Percentiles rank a stretch among this genome's conserved stretches.
Evolutionary conservation across 1,140 invertebrate genomes (phyloP).

Genomic region (Sycobia sp.): DNA sequence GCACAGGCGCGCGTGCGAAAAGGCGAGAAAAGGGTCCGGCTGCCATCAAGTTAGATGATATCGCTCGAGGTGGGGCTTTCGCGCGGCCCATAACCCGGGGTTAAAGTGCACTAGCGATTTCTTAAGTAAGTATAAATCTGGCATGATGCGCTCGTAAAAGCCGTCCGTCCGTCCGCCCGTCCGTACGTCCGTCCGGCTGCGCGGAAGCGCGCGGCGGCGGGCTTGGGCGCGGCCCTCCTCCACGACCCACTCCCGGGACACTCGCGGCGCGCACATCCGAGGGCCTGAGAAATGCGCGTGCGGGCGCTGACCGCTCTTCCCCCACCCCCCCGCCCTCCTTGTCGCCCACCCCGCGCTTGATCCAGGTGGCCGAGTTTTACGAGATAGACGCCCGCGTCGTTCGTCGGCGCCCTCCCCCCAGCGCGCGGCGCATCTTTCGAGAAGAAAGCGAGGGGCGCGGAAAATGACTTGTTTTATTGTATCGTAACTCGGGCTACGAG

Average conservation of each 20-base stretch:
- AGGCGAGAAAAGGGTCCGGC: constrained; percentile 18
- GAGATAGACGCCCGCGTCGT: constrained; percentile 33
- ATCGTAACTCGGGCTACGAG: constrained; percentile 42
- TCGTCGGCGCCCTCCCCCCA: not conserved
- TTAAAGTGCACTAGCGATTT: constrained; percentile 44
- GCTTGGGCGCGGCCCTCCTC: no score
- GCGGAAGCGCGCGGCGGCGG: no score
- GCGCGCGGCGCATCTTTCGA: constrained; percentile 13
- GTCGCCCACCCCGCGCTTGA: constrained; percentile 44
- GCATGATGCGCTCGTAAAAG: constrained; percentile 52
- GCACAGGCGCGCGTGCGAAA: not conserved
- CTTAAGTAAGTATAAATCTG: constrained; percentile 55
- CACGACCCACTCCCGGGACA: no score
- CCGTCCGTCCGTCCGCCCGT: constrained; percentile 31
- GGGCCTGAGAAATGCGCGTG: not conserved
- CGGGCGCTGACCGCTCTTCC: constrained; percentile 11
- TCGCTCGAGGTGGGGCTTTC: constrained; percentile 28
- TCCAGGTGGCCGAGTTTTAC: constrained; percentile 50
- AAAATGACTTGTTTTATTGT: constrained; percentile 48
- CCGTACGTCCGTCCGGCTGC: not conserved
- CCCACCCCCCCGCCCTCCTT: constrained; percentile 14
- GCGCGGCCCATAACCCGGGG: constrained; percentile 34
- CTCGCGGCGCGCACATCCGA: no score
- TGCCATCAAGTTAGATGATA: constrained; percentile 33
- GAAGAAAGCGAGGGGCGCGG: constrained; percentile 12